Conservation (phyloP, 2,797 vertebrate genomes). For the Rhincodon typus region DNA sequence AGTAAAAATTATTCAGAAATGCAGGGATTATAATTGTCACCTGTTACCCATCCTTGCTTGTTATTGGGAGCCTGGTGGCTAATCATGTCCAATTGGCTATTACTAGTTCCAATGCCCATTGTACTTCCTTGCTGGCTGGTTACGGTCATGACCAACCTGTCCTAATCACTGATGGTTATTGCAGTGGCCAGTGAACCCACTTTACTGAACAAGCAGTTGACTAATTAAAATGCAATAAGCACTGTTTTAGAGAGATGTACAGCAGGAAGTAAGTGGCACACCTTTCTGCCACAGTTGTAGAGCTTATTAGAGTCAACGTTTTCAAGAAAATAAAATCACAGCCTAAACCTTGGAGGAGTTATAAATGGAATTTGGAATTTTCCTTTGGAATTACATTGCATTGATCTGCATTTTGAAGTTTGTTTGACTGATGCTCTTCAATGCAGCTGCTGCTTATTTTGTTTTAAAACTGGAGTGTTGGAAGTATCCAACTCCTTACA, state of each 20-base stretch:
- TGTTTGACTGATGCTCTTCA: neutral
- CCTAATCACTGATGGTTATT: neutral
- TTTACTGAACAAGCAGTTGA: neutral
- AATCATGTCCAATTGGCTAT: neutral
- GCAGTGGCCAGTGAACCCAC: neutral
- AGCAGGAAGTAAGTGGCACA: neutral
- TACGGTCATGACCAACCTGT: no score
- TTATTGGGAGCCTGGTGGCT: neutral
- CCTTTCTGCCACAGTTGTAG: neutral
- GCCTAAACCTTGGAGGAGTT: neutral
- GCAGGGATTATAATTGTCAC: neutral
- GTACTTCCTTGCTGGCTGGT: neutral
- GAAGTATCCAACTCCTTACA: neutral
- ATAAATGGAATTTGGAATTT: neutral
- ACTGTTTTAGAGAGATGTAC: neutral
- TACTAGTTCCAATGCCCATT: neutral
- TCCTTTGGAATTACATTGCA: neutral
- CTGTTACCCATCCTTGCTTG: neutral
- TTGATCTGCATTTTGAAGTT: neutral
- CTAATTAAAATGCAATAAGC: neutral
- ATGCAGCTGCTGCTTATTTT: neutral
- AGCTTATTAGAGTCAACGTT: neutral
- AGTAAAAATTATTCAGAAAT: neutral
- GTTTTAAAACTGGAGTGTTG: neutral
- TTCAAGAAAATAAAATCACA: neutral